Conservation (phyloP, 2,797 vertebrate genomes). For the Alfaro cultratus region DNA sequence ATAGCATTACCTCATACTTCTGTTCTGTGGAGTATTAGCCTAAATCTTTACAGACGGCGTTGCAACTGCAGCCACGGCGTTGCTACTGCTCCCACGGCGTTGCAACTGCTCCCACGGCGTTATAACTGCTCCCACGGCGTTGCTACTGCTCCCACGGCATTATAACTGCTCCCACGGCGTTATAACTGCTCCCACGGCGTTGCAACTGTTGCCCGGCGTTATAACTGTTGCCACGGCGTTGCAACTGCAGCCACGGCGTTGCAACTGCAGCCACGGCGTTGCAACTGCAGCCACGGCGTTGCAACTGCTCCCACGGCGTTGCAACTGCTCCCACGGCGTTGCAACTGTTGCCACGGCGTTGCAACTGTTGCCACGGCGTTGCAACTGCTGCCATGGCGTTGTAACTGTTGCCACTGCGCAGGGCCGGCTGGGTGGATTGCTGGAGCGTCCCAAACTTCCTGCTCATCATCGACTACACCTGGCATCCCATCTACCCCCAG, state of each 20-base stretch:
- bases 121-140: constrained; percentile 16
- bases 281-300: constrained; percentile 45
- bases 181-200: no score
- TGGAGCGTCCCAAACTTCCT: constrained; percentile 96
- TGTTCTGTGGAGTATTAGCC: background rate
- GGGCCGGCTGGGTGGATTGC: constrained; percentile 97
- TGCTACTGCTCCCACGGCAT: background rate
- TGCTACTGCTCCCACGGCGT: no score
- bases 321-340: no score
- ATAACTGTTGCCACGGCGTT: constrained; percentile 13
- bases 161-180: no score
- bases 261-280: no score
- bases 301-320: constrained; percentile 13
- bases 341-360: no score
- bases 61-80: no score
- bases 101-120: constrained; percentile 44
- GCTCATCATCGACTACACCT: constrained; percentile 96
- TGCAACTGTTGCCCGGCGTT: constrained; percentile 13
- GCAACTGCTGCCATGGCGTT: constrained; percentile 43
- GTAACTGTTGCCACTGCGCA: constrained; percentile 53
- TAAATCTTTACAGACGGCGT: background rate
- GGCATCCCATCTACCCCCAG: constrained; percentile 98
- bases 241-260: no score
- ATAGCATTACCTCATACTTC: background rate
- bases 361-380: no score